Evolutionary conservation across 1,140 invertebrate genomes (phyloP).

Genomic region (Papilio polyxenes): DNA sequence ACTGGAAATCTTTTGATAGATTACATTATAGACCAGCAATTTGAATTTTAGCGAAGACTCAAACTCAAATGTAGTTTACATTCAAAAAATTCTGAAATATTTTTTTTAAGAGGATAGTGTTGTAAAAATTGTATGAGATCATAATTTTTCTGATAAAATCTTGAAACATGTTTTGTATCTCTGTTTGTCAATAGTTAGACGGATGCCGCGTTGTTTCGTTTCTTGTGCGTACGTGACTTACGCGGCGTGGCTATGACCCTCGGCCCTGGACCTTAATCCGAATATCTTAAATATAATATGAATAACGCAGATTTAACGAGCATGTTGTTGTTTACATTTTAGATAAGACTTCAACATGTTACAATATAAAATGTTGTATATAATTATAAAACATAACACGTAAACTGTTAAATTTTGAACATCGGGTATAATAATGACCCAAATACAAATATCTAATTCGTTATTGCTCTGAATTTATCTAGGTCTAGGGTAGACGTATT

Average conservation of each 20-base stretch:
- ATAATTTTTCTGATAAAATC: not conserved
- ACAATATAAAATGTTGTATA: conserved; percentile 15
- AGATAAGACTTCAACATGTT: conserved; percentile 11
- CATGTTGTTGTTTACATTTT: conserved; percentile 39
- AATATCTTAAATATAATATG: conserved; percentile 16
- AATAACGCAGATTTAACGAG: conserved; percentile 20
- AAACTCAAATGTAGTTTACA: not conserved
- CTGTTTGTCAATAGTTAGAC: not conserved
- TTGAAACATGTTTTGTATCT: conserved; percentile 13
- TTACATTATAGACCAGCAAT: not conserved
- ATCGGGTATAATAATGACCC: not conserved
- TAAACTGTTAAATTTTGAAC: not conserved
- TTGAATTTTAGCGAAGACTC: not conserved
- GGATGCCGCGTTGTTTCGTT: not conserved
- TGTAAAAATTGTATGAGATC: not conserved
- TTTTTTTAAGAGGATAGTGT: not conserved
- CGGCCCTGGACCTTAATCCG: conserved; percentile 30
- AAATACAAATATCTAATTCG: not conserved
- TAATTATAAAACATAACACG: conserved; percentile 14
- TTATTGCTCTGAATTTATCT: not conserved
- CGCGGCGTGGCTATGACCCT: conserved; percentile 12
- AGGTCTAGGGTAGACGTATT: not conserved
- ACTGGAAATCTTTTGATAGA: not conserved
- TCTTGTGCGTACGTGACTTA: conserved; percentile 27
- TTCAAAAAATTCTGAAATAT: not conserved